phyloP scores from a whole-genome alignment of 2,113 vertebrate species.

The Sebastes fasciatus region DNA sequence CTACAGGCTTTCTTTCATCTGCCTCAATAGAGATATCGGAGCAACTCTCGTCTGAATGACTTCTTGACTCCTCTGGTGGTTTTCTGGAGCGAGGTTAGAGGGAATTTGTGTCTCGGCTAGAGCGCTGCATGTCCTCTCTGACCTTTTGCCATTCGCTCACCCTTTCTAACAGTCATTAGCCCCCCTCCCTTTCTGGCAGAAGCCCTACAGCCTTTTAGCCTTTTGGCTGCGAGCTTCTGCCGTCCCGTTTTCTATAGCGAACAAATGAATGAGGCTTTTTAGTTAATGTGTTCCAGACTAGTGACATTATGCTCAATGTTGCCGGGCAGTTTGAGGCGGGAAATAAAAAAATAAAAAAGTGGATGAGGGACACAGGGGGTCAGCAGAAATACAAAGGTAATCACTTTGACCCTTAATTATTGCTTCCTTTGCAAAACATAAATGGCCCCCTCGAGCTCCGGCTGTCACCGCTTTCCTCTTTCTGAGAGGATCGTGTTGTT shows the following conservation, averaged over 20 bases:
- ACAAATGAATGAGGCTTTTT: slow-evolving; percentile 62
- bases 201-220: slow-evolving; percentile 39
- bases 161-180: slow-evolving; percentile 15
- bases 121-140: slow-evolving; percentile 57
- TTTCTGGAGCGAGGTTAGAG: slow-evolving; percentile 42
- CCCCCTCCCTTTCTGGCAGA: slow-evolving; percentile 31
- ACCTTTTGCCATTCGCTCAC: slow-evolving; percentile 73
- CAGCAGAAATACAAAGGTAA: slow-evolving; percentile 76
- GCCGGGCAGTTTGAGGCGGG: slow-evolving; percentile 30
- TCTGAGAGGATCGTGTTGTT: slow-evolving; percentile 58
- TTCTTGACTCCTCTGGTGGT: slow-evolving; percentile 61
- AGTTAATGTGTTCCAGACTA: slow-evolving; percentile 78
- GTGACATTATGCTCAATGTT: slow-evolving; percentile 52
- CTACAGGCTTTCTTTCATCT: slow-evolving; percentile 78
- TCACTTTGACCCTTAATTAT: slow-evolving; percentile 82
- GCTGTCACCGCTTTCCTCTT: slow-evolving; percentile 50
- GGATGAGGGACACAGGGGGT: slow-evolving; percentile 58
- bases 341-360: slow-evolving; percentile 26
- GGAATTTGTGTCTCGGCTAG: slow-evolving; percentile 40
- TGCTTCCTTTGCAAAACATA: slow-evolving; percentile 78
- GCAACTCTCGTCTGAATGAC: slow-evolving; percentile 43
- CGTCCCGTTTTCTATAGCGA: slow-evolving; percentile 46
- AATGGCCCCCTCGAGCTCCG: slow-evolving; percentile 55
- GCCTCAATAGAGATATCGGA: slow-evolving; percentile 58
- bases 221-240: slow-evolving; percentile 59